A percentile compares a stretch with the other conserved stretches of the same genome.
Conservation (phyloP, 2,888 invertebrate species). For the Dynastes tityus region DNA sequence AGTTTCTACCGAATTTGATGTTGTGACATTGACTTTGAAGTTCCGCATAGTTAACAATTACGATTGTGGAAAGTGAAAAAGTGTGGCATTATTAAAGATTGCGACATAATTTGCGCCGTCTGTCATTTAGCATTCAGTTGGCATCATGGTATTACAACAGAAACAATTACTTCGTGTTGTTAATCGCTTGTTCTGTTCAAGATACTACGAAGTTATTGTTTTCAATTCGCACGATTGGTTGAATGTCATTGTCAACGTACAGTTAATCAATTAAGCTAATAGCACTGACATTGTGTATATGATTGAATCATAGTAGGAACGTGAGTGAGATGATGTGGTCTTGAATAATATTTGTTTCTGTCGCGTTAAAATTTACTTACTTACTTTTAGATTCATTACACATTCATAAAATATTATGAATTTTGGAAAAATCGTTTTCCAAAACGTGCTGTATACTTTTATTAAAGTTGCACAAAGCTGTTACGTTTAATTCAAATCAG, state of each 20-base stretch:
- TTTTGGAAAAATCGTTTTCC: no score
- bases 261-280: slow-evolving; percentile 12
- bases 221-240: slow-evolving; percentile 7
- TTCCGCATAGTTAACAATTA: neutral
- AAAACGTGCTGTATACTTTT: no score
- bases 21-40: neutral
- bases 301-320: neutral
- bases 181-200: neutral
- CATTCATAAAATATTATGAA: no score
- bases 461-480: no score
- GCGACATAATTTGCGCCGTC: neutral
- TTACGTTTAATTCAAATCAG: no score
- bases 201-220: neutral
- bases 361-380: no score
- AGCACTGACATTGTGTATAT: slow-evolving; percentile 1
- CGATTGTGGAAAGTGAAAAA: neutral
- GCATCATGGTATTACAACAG: neutral
- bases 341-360: no score
- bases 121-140: neutral
- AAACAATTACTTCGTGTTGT: neutral
- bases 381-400: no score
- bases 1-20: neutral
- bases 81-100: neutral
- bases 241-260: slow-evolving; percentile 34
- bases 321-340: no score